A percentile compares a stretch with the other conserved stretches of the same genome.
Evolutionary conservation across 2,797 vertebrate genomes (phyloP).

Genomic region (Sorex maritimensis): DNA sequence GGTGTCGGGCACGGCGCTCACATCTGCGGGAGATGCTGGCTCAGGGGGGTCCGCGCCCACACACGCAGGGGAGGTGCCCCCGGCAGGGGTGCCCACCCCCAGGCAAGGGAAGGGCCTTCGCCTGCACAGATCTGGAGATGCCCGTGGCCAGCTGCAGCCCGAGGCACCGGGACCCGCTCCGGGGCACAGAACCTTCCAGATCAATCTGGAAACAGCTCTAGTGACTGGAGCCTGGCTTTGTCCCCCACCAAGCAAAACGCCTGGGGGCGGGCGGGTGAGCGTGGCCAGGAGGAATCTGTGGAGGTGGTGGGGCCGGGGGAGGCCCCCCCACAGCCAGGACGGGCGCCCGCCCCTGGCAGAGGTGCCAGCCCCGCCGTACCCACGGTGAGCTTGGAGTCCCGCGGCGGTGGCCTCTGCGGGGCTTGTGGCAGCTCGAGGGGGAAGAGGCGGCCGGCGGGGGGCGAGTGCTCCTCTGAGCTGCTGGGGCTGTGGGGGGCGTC

Average conservation of each 20-base stretch:
- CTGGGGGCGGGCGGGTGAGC: too few species aligned
- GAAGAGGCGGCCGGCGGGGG: slow-evolving; percentile 84
- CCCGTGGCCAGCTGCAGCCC: too few species aligned
- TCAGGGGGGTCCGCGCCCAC: neutral
- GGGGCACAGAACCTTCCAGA: too few species aligned
- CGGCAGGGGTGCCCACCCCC: neutral
- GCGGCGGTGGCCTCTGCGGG: neutral
- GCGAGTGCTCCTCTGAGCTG: slow-evolving; percentile 88
- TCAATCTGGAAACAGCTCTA: neutral
- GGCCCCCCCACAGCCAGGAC: too few species aligned
- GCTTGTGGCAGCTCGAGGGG: slow-evolving; percentile 82
- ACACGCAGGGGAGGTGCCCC: neutral
- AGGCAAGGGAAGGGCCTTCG: neutral
- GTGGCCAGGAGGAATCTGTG: too few species aligned
- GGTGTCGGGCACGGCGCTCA: slow-evolving; percentile 89
- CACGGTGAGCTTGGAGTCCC: slow-evolving; percentile 34
- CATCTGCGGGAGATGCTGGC: slow-evolving; percentile 87
- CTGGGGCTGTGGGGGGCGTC: slow-evolving; percentile 83
- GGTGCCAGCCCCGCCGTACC: slow-evolving; percentile 46
- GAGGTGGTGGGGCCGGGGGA: too few species aligned
- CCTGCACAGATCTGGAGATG: neutral
- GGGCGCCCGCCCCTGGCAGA: too few species aligned
- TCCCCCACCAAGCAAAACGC: too few species aligned
- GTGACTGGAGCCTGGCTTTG: too few species aligned
- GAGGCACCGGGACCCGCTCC: too few species aligned